Percentiles rank a stretch among this genome's conserved stretches.
Conservation (phyloP, 2,888 invertebrate genomes). For the Chaetogeoica ovagalla region DNA sequence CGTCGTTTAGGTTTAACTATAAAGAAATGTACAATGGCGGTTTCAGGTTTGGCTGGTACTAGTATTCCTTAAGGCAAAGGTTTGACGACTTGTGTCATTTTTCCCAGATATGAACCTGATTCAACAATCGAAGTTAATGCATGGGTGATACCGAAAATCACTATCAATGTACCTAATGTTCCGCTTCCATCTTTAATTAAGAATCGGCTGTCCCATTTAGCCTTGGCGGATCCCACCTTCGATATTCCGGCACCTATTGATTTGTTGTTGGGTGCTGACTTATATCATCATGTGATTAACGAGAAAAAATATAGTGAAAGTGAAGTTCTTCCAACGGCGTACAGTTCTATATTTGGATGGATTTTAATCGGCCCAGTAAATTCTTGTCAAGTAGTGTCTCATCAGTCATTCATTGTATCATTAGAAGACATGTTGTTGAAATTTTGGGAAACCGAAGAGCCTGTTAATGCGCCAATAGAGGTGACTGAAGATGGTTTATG, state of each 20-base stretch:
- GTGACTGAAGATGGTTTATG: neutral
- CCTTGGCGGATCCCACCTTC: neutral
- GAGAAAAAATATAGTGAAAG: neutral
- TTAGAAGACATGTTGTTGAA: neutral
- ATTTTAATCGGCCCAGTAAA: neutral
- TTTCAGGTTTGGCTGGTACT: too few species aligned
- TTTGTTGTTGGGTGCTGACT: neutral
- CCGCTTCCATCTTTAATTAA: neutral
- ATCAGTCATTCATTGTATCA: too few species aligned
- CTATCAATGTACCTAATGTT: neutral
- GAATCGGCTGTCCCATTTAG: neutral
- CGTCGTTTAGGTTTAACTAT: too few species aligned
- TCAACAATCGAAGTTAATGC: neutral
- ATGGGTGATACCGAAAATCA: neutral
- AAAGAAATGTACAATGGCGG: too few species aligned
- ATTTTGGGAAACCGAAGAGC: constrained; percentile 4
- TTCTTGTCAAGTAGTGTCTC: too few species aligned
- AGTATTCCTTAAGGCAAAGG: too few species aligned
- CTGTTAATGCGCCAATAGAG: neutral
- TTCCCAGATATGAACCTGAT: too few species aligned
- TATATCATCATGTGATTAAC: neutral
- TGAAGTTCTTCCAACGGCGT: neutral
- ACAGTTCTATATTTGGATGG: neutral
- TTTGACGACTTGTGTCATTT: too few species aligned
- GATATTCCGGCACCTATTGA: neutral